Evolutionary conservation across 1,140 invertebrate genomes (phyloP), one percentile per base, ranked within the genome.

Genomic region (Hyles vespertilio): DNA sequence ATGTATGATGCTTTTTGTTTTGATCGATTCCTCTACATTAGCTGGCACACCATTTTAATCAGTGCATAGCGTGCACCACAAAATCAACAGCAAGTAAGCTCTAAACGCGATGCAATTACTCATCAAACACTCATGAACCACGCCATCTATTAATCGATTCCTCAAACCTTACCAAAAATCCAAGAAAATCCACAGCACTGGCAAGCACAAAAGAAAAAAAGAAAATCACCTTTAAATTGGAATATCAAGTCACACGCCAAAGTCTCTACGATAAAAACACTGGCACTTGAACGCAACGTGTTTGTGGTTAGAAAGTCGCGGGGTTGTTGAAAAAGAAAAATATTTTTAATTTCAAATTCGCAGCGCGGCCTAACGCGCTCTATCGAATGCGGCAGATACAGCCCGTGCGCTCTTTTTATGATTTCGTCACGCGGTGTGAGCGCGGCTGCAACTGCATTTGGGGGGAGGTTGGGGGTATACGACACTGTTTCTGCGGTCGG

Each of bases 241-340:
- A 87, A 87, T 71, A 85, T 68, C 62, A 87, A 78, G 71, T 84
- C 80, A 80, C 82, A 75, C 69, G 75, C 79, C 80, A 87, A 87
- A 74, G 67, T 79, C 70, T 87, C 81, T 69, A 85, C 82, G 68
- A 87, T 68, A 62, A 63, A 73, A 56, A 87, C 84, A 84, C 83
- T 83, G 70, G 77, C 84, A 84, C 83, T 86, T 80, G 77, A 72
- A 70, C 82, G 82, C 70, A 78, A 83, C 81, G 82, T 87, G 69
- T 79, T 86, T 77, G 66, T 43, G 44, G 72, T 59, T 83, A 77
- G 60, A 55, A 60, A 58, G 54, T 56, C 67, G 68, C 64, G 63
- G 70, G 12, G 11, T 48, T 64, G 55, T 58, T 60, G 61, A 69
- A 66, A 72, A 69, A 65, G 56, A 54, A 56, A 63, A 70, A 61